A percentile compares a stretch with the other conserved stretches of the same genome.
Conservation (phyloP, 2,888 invertebrate species). For the Platycheirus albimanus region DNA sequence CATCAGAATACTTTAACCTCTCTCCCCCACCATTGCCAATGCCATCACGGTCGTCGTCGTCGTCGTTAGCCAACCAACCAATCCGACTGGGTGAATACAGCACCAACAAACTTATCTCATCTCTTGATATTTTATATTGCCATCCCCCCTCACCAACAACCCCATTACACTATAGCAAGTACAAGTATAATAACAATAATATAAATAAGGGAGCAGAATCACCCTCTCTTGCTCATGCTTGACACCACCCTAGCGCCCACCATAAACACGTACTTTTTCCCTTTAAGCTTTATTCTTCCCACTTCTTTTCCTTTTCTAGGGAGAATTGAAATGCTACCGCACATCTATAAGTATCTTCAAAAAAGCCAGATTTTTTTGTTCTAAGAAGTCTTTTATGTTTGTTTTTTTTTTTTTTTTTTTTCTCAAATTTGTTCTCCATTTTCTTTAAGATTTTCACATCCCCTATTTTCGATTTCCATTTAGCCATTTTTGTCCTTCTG, state of each 20-base stretch:
- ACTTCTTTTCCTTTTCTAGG: constrained; percentile 55
- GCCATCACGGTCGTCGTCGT: not conserved
- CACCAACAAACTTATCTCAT: constrained; percentile 45
- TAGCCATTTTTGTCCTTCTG: constrained; percentile 70
- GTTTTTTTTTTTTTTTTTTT: constrained; percentile 59
- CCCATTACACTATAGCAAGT: constrained; percentile 76
- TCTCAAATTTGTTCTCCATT: constrained; percentile 79
- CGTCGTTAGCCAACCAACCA: constrained; percentile 59
- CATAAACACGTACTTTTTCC: constrained; percentile 45
- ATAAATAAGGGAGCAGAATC: constrained; percentile 78
- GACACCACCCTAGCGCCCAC: constrained; percentile 53
- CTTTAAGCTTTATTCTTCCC: constrained; percentile 42
- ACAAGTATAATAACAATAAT: constrained; percentile 81
- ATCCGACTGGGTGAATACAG: constrained; percentile 54
- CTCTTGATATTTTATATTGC: constrained; percentile 62
- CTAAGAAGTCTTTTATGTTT: constrained; percentile 69
- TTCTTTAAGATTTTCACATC: constrained; percentile 72
- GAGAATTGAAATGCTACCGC: constrained; percentile 59
- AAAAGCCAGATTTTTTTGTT: constrained; percentile 40
- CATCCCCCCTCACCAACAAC: constrained; percentile 59
- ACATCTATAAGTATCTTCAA: constrained; percentile 46
- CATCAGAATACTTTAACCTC: constrained; percentile 70
- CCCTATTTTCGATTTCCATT: constrained; percentile 68
- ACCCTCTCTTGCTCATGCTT: constrained; percentile 58
- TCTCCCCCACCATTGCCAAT: constrained; percentile 21